Evolutionary conservation across 2,113 vertebrate species (phyloP).

Genomic region (Oryzias curvinotus): DNA sequence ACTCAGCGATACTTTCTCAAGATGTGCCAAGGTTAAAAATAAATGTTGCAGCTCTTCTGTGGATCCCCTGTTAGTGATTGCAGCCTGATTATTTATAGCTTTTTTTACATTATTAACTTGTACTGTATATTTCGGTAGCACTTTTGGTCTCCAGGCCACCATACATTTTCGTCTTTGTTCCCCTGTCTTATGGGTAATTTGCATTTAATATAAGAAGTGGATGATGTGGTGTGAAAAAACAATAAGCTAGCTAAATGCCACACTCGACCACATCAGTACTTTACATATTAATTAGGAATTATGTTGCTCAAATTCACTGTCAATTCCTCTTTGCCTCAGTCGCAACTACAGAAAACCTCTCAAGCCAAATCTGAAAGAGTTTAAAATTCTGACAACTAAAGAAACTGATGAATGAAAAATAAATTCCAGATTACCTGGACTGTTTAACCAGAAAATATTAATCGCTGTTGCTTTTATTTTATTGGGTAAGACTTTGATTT

Average conservation of each 20-base stretch:
- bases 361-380: conserved; percentile 3
- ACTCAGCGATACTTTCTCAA: conserved; percentile 21
- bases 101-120: no score
- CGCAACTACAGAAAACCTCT: conserved; percentile 7
- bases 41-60: conserved; percentile 15
- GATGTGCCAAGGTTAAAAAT: conserved; percentile 11
- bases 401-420: no score
- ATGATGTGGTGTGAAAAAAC: conserved; percentile 60
- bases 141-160: neutral
- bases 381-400: no score
- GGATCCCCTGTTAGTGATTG: neutral
- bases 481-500: no score
- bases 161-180: conserved; percentile 27
- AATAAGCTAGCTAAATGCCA: conserved; percentile 46
- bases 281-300: neutral
- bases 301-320: no score
- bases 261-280: conserved; percentile 18
- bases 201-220: conserved; percentile 29
- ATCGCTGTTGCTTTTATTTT: no score
- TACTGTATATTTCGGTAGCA: neutral
- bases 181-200: conserved; percentile 1
- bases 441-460: neutral
- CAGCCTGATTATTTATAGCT: conserved; percentile 26
- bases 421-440: no score
- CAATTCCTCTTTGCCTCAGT: no score